These are phyloP conservation scores for Leptinotarsa rubiginosa DNA, from an alignment of 2,888 invertebrate genomes.

Conservation along the genomic window DNA sequence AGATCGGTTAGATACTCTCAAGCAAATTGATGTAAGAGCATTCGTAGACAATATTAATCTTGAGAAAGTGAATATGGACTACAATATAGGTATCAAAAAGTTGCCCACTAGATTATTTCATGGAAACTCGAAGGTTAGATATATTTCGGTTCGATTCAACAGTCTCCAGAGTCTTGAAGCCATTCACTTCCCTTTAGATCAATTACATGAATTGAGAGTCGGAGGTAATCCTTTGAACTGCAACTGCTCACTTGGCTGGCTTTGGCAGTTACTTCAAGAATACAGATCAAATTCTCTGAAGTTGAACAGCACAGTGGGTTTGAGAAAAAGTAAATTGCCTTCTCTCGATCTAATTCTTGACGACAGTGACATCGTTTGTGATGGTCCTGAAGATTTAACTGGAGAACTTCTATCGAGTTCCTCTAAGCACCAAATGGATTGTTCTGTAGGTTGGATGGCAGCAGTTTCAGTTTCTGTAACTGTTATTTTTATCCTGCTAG, in stretches of 20 bases:
- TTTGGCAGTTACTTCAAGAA: conserved; percentile 77
- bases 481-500: conserved; percentile 56
- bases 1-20: conserved; percentile 75
- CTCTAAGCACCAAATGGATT: conserved; percentile 74
- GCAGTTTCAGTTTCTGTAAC: conserved; percentile 69
- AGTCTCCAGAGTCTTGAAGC: conserved; percentile 81
- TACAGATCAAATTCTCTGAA: conserved; percentile 51
- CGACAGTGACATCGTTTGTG: conserved; percentile 71
- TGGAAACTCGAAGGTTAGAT: conserved; percentile 82
- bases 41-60: conserved; percentile 88
- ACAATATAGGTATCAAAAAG: conserved; percentile 78
- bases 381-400: conserved; percentile 71
- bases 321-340: conserved; percentile 59
- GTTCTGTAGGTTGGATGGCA: conserved; percentile 73
- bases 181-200: conserved; percentile 85
- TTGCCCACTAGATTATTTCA: conserved; percentile 87
- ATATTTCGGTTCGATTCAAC: conserved; percentile 82
- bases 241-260: conserved; percentile 89
- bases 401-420: conserved; percentile 70
- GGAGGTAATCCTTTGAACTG: conserved; percentile 88
- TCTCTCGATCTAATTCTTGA: conserved; percentile 67
- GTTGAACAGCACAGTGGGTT: conserved; percentile 39
- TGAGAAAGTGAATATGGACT: conserved; percentile 82
- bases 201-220: conserved; percentile 78
- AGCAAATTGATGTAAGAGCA: conserved; percentile 79